A percentile compares a stretch with the other conserved stretches of the same genome.
These are phyloP conservation scores for Cotesia typhae DNA, from an alignment of 1,140 invertebrate species.

Conservation along the genomic window DNA sequence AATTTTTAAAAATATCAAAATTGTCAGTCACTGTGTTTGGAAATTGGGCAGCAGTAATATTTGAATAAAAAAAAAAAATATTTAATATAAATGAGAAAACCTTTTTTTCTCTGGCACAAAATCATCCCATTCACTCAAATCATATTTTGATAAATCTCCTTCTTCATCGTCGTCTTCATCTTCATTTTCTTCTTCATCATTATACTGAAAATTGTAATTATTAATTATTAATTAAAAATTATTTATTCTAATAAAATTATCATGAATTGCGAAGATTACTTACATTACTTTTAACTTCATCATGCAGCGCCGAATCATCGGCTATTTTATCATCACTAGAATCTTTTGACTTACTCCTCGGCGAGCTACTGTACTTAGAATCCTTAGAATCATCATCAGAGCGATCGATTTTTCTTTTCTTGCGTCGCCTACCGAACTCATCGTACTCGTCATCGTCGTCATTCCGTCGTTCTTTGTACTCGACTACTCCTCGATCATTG, in stretches of 20 bases:
- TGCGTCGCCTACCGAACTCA: slow-evolving; percentile 92
- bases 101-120: slow-evolving; percentile 62
- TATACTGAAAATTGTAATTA: neutral
- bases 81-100: slow-evolving; percentile 38
- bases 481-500: slow-evolving; percentile 92
- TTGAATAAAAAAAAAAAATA: slow-evolving; percentile 9
- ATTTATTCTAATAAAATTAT: neutral
- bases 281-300: slow-evolving; percentile 33
- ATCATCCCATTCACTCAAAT: slow-evolving; percentile 77
- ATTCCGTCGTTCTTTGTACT: slow-evolving; percentile 87
- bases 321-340: slow-evolving; percentile 55
- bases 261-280: neutral
- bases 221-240: neutral
- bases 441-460: slow-evolving; percentile 94
- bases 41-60: neutral
- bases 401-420: slow-evolving; percentile 70
- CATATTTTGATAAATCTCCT: slow-evolving; percentile 84
- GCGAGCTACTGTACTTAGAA: slow-evolving; percentile 58
- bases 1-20: too few relatives aligned
- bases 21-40: too few relatives aligned
- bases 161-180: slow-evolving; percentile 74
- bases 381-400: slow-evolving; percentile 60
- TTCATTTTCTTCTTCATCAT: slow-evolving; percentile 57
- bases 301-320: slow-evolving; percentile 10
- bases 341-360: slow-evolving; percentile 55